These are phyloP conservation scores for Chirona hameri DNA, from an alignment of 2,888 invertebrate species.

Conservation along the genomic window DNA sequence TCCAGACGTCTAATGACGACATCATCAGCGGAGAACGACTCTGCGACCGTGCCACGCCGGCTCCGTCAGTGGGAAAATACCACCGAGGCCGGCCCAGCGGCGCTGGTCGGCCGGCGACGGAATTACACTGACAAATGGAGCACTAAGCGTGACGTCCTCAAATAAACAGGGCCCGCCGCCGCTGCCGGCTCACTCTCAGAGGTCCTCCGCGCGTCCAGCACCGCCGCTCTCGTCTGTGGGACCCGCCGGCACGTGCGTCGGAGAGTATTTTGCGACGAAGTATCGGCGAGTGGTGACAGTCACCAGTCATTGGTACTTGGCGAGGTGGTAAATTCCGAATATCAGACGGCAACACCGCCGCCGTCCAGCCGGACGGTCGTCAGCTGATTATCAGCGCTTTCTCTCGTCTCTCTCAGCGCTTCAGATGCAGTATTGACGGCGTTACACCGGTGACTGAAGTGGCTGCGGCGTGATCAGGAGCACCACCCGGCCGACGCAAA, in stretches of 20 bases:
- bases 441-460: too few species aligned
- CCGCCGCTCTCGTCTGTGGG: background rate
- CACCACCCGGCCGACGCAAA: background rate
- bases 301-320: too few species aligned
- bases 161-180: background rate
- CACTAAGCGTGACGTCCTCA: background rate
- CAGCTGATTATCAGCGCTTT: too few species aligned
- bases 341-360: too few species aligned
- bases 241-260: background rate
- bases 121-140: constrained; percentile 12
- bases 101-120: background rate
- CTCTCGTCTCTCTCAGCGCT: too few species aligned
- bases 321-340: too few species aligned
- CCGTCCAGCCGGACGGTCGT: too few species aligned
- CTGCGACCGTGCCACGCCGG: background rate
- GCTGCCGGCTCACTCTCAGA: background rate
- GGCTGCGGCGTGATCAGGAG: background rate
- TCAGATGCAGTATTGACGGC: too few species aligned
- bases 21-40: background rate
- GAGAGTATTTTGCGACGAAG: too few species aligned
- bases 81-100: background rate
- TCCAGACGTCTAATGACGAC: background rate
- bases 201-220: background rate
- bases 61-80: background rate
- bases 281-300: too few species aligned